Conservation (phyloP, 2,797 vertebrate species). For the Sebastes diploproa region DNA sequence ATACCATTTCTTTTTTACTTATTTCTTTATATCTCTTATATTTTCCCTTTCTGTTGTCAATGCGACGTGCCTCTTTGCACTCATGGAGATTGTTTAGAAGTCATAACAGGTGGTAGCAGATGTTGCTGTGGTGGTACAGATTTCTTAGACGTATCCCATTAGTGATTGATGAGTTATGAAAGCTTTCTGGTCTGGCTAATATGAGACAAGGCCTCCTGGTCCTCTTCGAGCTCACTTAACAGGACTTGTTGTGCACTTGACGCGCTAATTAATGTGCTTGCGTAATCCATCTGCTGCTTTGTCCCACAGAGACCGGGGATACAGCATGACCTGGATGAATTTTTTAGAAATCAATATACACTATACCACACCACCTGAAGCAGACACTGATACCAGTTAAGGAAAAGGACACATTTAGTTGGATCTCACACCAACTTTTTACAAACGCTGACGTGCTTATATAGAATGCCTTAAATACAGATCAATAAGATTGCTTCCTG, state of each 20-base stretch:
- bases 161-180: conserved; percentile 41
- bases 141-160: background rate
- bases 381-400: background rate
- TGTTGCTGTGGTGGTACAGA: background rate
- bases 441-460: too few relatives aligned
- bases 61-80: background rate
- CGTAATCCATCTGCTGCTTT: conserved; percentile 46
- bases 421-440: too few relatives aligned
- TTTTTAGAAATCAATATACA: background rate
- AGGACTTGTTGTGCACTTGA: conserved; percentile 56
- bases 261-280: conserved; percentile 62
- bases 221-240: conserved; percentile 51
- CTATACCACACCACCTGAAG: background rate
- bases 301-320: conserved; percentile 4
- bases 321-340: background rate
- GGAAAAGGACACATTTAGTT: background rate
- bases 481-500: too few relatives aligned
- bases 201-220: conserved; percentile 21
- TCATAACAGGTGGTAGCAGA: background rate
- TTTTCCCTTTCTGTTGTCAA: background rate
- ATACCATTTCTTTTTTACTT: background rate
- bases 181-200: conserved; percentile 18
- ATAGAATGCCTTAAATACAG: too few relatives aligned
- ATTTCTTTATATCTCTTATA: background rate
- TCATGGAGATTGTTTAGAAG: background rate